Evolutionary conservation across 1,140 invertebrate genomes (phyloP).

Genomic region (Magallana angulata): DNA sequence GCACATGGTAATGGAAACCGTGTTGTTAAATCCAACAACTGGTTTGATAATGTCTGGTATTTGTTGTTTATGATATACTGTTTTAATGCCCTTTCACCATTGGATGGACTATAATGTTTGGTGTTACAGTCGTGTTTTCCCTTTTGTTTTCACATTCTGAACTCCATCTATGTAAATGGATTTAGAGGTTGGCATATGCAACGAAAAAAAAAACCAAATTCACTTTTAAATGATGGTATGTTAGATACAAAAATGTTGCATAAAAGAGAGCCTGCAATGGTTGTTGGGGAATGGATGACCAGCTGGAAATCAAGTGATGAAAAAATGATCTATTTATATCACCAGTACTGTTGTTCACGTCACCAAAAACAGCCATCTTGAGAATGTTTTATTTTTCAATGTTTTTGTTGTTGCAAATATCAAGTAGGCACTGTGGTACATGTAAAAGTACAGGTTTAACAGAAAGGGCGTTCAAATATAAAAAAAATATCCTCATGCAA

Average conservation of each 20-base stretch:
- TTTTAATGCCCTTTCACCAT: not conserved
- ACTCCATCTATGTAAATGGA: not conserved
- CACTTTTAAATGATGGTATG: conserved; percentile 5
- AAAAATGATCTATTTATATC: conserved; percentile 10
- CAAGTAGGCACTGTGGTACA: conserved; percentile 5
- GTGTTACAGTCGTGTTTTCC: not conserved
- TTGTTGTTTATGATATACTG: not conserved
- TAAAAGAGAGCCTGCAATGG: not conserved
- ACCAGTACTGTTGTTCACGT: not conserved
- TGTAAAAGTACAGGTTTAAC: not conserved
- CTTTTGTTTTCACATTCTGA: not conserved
- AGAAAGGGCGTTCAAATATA: too few relatives aligned
- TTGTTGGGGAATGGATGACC: conserved; percentile 9
- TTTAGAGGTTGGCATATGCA: not conserved
- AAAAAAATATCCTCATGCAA: too few relatives aligned
- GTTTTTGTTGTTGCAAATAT: not conserved
- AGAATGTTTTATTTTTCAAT: not conserved
- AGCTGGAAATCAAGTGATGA: not conserved
- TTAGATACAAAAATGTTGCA: not conserved
- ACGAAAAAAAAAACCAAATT: not conserved
- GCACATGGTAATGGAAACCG: not conserved
- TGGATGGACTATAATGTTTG: not conserved
- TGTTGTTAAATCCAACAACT: not conserved
- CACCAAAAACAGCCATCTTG: not conserved
- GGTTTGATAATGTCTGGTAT: not conserved